A percentile compares a stretch with the other conserved stretches of the same genome.
Conservation (phyloP, 37 sponge, comb jelly and placozoan genomes). For the Oopsacas minuta region DNA sequence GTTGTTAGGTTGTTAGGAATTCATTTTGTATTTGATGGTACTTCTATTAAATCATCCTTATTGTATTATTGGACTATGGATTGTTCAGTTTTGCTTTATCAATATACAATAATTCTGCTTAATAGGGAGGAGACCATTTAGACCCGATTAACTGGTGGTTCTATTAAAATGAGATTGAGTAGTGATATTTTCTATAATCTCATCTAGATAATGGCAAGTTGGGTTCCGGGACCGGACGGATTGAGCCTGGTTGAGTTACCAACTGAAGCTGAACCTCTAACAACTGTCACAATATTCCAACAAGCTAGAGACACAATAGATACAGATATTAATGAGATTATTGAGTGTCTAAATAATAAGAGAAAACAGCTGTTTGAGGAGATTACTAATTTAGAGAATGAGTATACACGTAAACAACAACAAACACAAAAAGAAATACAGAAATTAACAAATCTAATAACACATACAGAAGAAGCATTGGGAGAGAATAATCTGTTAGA, state of each 20-base stretch:
- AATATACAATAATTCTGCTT: no score
- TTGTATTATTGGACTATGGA: no score
- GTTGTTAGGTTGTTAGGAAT: neutral
- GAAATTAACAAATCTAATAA: neutral
- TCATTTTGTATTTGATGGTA: no score
- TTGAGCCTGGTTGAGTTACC: no score
- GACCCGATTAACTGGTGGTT: neutral
- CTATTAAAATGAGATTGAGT: neutral
- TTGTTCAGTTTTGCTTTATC: no score
- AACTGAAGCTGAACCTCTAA: no score
- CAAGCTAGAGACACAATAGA: neutral
- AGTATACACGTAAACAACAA: neutral
- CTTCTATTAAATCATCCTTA: no score
- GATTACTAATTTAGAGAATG: neutral
- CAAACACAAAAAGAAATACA: neutral
- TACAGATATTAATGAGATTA: neutral
- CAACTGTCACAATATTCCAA: neutral
- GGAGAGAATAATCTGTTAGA: neutral
- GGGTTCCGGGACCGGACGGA: no score
- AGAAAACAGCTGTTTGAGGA: neutral
- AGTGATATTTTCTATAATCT: no score
- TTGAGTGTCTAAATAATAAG: neutral
- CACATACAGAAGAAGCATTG: neutral
- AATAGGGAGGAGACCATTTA: no score
- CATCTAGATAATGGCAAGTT: no score